These are phyloP conservation scores for Paramormyrops kingsleyae DNA, from an alignment of 2,113 vertebrate genomes.

Conservation along the genomic window DNA sequence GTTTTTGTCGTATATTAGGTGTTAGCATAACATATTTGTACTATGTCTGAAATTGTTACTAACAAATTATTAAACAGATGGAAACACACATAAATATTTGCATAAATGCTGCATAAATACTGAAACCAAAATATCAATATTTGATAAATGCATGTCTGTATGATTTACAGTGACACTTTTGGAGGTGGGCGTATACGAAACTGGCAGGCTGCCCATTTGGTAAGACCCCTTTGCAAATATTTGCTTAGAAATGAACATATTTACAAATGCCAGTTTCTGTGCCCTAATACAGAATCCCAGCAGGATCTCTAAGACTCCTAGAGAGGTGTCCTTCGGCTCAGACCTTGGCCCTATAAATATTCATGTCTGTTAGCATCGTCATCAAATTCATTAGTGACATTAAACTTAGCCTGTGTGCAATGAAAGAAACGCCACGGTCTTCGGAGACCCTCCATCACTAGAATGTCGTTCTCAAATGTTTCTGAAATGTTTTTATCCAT, in stretches of 20 bases:
- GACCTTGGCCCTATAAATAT: neutral
- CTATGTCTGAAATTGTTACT: neutral
- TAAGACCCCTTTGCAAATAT: neutral
- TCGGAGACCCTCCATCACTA: neutral
- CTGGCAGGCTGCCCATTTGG: neutral
- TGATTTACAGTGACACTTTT: neutral
- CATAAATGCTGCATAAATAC: neutral
- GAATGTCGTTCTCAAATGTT: neutral
- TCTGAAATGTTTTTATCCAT: neutral
- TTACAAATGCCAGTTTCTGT: neutral
- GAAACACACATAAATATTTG: neutral
- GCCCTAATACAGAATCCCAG: neutral
- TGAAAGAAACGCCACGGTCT: neutral
- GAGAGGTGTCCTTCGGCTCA: neutral
- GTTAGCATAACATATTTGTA: neutral
- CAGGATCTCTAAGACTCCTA: neutral
- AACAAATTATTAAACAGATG: neutral
- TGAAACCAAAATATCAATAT: neutral
- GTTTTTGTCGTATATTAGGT: neutral
- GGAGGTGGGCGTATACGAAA: neutral
- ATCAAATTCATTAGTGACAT: neutral
- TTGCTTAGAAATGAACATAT: neutral
- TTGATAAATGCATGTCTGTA: neutral
- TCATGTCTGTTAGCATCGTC: neutral
- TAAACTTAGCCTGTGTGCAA: neutral